phyloP scores from a whole-genome alignment of 2,888 invertebrate genomes.

The Agrotis segetum region DNA sequence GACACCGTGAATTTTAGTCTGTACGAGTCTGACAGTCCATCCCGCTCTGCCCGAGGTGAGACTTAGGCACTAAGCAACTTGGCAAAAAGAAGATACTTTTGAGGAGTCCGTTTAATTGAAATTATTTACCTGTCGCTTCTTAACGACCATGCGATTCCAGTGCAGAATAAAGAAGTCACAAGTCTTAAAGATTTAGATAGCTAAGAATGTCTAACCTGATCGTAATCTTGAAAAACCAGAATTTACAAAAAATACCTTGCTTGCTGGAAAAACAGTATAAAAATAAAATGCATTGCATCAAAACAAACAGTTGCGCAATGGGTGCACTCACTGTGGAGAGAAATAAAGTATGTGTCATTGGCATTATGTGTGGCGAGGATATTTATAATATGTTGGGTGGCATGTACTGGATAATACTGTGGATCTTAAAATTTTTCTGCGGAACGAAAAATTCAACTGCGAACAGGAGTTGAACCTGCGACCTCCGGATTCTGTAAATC shows the following conservation, averaged over 20 bases:
- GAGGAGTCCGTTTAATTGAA: too few relatives aligned
- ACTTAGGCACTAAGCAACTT: too few relatives aligned
- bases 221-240: not conserved
- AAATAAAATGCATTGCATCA: slow-evolving; percentile 39
- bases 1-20: too few relatives aligned
- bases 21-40: too few relatives aligned
- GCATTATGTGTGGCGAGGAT: slow-evolving; percentile 38
- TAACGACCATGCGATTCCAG: not conserved
- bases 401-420: slow-evolving; percentile 8
- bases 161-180: not conserved
- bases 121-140: too few relatives aligned
- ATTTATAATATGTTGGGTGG: slow-evolving; percentile 31
- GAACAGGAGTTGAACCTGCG: too few relatives aligned
- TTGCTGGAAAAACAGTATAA: not conserved
- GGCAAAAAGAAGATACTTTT: too few relatives aligned
- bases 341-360: slow-evolving; percentile 61
- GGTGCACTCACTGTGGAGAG: slow-evolving; percentile 20
- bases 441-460: too few relatives aligned
- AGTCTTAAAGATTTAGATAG: not conserved
- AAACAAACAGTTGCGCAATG: slow-evolving; percentile 43
- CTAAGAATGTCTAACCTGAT: not conserved
- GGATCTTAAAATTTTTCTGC: not conserved
- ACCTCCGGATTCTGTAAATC: too few relatives aligned
- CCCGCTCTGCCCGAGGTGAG: too few relatives aligned
- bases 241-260: not conserved